These are phyloP conservation scores for Diachasmimorpha longicaudata DNA, from an alignment of 1,140 invertebrate genomes.

Conservation along the genomic window DNA sequence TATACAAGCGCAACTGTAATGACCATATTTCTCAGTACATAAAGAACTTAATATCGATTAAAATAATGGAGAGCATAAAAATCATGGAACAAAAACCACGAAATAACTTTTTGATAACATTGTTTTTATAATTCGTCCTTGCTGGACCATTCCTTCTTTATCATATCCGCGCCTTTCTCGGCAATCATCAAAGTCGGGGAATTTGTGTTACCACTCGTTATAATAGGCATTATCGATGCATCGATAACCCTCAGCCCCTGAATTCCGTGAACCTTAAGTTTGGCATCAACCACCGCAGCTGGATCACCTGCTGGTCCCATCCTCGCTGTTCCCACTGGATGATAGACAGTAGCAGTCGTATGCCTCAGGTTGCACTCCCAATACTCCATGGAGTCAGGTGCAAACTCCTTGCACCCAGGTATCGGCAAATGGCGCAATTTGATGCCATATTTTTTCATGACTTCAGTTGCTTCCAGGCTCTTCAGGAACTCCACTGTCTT, in stretches of 20 bases:
- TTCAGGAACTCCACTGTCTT: conserved; percentile 69
- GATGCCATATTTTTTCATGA: conserved; percentile 65
- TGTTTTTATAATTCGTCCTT: neutral
- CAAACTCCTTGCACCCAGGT: conserved; percentile 69
- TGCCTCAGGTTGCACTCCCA: conserved; percentile 74
- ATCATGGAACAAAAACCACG: no score
- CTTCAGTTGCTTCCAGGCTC: conserved; percentile 61
- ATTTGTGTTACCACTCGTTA: conserved; percentile 76
- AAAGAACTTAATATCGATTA: no score
- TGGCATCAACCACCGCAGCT: conserved; percentile 74
- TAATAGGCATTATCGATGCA: conserved; percentile 76
- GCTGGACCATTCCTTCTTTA: conserved; percentile 62
- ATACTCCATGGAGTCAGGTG: conserved; percentile 72
- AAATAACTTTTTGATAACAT: neutral
- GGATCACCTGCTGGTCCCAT: conserved; percentile 79
- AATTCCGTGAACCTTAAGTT: conserved; percentile 73
- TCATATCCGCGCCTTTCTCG: conserved; percentile 84
- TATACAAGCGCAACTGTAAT: no score
- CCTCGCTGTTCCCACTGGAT: conserved; percentile 82
- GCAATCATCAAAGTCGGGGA: conserved; percentile 83
- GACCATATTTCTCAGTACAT: no score
- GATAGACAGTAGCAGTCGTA: conserved; percentile 78
- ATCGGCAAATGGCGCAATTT: conserved; percentile 69
- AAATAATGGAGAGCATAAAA: no score
- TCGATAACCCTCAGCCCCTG: conserved; percentile 75